A percentile compares a stretch with the other conserved stretches of the same genome.
Evolutionary conservation across 2,113 vertebrate genomes (phyloP).

Genomic region (Oenanthe oenanthe): DNA sequence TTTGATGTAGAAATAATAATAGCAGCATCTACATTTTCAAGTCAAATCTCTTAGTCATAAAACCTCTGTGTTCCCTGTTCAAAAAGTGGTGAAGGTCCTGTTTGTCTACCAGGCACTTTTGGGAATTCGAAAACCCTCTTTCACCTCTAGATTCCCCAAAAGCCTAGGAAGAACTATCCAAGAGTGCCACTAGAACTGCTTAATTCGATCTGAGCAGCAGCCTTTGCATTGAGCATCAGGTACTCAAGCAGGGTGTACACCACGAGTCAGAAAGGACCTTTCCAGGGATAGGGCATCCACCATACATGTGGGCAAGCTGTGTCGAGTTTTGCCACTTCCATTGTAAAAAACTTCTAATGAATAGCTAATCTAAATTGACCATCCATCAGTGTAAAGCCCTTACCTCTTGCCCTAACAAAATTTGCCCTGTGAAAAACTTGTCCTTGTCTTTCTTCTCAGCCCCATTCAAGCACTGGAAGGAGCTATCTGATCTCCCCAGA

Average conservation of each 20-base stretch:
- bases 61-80: not conserved
- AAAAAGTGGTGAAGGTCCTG: not conserved
- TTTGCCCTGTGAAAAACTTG: not conserved
- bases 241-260: not conserved
- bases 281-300: not conserved
- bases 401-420: not conserved
- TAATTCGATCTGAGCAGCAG: not conserved
- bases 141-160: not conserved
- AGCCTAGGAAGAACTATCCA: not conserved
- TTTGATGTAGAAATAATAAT: constrained; percentile 10
- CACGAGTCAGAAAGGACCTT: not conserved
- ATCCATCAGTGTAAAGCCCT: not conserved
- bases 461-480: not conserved
- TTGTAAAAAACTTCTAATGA: not conserved
- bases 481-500: not conserved
- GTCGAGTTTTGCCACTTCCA: not conserved
- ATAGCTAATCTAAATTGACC: not conserved
- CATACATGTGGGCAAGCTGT: not conserved
- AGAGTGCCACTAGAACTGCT: not conserved
- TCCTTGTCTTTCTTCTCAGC: not conserved
- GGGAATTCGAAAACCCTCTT: not conserved
- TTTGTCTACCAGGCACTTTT: not conserved
- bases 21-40: constrained; percentile 25
- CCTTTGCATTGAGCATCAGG: not conserved
- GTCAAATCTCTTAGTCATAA: constrained; percentile 5